Evolutionary conservation across 2,888 invertebrate genomes (phyloP).

Genomic region (Dasypolia templi): DNA sequence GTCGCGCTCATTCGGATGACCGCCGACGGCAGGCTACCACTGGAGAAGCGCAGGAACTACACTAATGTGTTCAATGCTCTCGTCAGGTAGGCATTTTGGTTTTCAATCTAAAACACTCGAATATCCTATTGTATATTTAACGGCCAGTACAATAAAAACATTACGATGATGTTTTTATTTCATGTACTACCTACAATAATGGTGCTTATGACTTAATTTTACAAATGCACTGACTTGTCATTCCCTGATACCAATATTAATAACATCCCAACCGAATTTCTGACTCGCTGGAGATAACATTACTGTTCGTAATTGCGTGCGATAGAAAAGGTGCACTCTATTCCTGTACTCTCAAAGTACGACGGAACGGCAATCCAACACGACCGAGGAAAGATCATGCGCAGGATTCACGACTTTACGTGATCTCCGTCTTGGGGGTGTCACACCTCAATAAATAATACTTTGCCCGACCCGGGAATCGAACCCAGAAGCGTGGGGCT

Average conservation of each 20-base stretch:
- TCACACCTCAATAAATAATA: background rate
- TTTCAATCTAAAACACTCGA: background rate
- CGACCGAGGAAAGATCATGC: background rate
- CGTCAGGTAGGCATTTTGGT: constrained; percentile 90
- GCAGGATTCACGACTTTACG: background rate
- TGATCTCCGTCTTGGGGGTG: background rate
- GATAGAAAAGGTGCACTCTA: background rate
- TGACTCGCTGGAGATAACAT: background rate
- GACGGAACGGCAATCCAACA: background rate
- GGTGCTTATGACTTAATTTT: background rate
- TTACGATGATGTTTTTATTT: background rate
- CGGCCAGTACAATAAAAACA: background rate
- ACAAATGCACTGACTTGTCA: background rate
- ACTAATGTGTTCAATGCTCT: constrained; percentile 98
- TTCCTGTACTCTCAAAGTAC: background rate
- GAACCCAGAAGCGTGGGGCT: background rate
- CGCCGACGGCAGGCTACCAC: constrained; percentile 98
- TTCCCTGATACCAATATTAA: background rate
- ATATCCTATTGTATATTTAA: background rate
- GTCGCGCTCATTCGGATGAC: constrained; percentile 99
- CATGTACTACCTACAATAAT: background rate
- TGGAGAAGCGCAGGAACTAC: constrained; percentile 97
- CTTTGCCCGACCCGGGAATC: background rate
- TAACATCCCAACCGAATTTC: background rate
- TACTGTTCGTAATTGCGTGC: background rate